phyloP scores from a whole-genome alignment of 2,113 vertebrate species.

The Psophia crepitans region DNA sequence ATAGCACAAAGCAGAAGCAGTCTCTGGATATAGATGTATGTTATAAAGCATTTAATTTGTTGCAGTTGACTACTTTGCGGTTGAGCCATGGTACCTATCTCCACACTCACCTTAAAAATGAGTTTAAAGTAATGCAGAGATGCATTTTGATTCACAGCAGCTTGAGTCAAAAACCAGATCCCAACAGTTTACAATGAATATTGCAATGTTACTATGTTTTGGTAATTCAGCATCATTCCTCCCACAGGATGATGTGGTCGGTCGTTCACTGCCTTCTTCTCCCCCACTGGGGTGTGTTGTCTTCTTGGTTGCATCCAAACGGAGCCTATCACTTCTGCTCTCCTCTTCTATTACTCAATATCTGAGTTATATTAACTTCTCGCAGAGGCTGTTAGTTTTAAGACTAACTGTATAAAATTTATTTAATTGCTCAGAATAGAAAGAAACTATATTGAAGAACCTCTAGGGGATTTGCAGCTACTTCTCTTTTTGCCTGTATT shows the following conservation, averaged over 20 bases:
- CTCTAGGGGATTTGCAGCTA: neutral
- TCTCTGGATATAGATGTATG: rapidly evolving
- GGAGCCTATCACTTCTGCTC: neutral
- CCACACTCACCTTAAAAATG: neutral
- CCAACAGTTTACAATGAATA: neutral
- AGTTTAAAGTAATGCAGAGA: neutral
- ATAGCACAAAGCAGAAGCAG: neutral
- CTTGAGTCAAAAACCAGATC: neutral
- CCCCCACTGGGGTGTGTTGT: neutral
- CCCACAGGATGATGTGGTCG: neutral
- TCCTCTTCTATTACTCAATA: neutral
- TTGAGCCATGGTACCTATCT: neutral
- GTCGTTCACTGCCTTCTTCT: neutral
- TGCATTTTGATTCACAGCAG: neutral
- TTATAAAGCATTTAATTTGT: neutral
- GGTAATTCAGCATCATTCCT: neutral
- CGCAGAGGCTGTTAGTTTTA: neutral
- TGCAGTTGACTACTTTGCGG: neutral
- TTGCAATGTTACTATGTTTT: rapidly evolving
- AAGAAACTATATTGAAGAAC: neutral
- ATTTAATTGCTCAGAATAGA: neutral
- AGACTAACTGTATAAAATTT: neutral
- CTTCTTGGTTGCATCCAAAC: neutral
- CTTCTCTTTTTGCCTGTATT: neutral
- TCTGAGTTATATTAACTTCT: neutral